Evolutionary conservation across 2,113 vertebrate species (phyloP).

Genomic region (Leptocoma aspasia): DNA sequence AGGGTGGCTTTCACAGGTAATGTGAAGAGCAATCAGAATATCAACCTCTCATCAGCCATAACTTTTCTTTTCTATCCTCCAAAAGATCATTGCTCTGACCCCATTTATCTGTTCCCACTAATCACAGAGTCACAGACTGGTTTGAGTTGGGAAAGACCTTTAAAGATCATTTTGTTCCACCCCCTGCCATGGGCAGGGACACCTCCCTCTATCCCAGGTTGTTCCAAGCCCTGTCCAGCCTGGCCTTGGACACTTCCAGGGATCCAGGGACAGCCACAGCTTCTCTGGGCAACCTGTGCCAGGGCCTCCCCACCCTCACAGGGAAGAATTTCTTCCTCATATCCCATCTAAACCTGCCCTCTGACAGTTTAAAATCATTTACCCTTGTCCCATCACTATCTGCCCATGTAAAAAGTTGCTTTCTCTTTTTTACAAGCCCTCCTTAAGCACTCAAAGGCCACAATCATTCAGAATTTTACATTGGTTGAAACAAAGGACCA

Average conservation of each 20-base stretch:
- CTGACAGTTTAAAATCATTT: background rate
- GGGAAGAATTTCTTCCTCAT: background rate
- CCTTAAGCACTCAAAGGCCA: background rate
- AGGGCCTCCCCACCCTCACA: background rate
- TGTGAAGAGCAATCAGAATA: background rate
- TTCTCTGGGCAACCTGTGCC: background rate
- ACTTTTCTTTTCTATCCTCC: background rate
- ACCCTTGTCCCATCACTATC: background rate
- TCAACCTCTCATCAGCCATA: background rate
- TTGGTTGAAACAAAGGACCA: background rate
- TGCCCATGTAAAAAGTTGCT: background rate
- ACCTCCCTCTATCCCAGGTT: fast-evolving
- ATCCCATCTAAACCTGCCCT: background rate
- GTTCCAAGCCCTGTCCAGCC: fast-evolving
- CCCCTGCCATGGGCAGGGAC: background rate
- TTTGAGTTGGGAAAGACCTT: background rate
- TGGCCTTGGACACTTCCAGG: background rate
- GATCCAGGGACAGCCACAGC: background rate
- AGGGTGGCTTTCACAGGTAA: background rate
- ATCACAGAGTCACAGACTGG: background rate
- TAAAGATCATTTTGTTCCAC: fast-evolving
- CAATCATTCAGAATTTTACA: background rate
- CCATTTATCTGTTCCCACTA: background rate
- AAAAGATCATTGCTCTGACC: background rate
- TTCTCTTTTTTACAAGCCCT: background rate